Conservation (phyloP, 2,797 vertebrate genomes). For the Echiichthys vipera region DNA sequence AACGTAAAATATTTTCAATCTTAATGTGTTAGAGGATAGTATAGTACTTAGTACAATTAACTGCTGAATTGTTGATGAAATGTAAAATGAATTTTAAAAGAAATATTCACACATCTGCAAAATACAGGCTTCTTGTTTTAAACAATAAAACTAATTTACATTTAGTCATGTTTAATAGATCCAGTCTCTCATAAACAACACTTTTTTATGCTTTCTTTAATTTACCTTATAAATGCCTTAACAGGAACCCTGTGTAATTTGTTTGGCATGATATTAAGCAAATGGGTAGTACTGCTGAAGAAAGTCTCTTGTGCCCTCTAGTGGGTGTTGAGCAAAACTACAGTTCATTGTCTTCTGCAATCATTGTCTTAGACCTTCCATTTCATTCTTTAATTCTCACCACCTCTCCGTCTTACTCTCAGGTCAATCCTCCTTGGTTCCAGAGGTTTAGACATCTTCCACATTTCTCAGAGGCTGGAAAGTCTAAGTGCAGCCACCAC, state of each 20-base stretch:
- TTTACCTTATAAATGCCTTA: background rate
- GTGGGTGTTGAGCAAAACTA: conserved; percentile 25
- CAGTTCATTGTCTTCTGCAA: conserved; percentile 3
- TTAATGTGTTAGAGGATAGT: background rate
- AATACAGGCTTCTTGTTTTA: background rate
- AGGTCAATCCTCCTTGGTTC: conserved; percentile 97
- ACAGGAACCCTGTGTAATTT: background rate
- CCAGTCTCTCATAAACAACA: background rate
- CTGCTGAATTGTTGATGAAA: background rate
- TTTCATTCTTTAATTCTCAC: background rate
- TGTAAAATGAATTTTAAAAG: background rate
- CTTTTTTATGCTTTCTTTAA: background rate
- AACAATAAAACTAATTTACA: background rate
- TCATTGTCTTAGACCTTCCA: background rate
- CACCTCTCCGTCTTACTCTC: conserved; percentile 20
- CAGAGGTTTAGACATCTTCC: conserved; percentile 95
- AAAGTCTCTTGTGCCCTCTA: conserved; percentile 45
- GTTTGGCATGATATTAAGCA: background rate
- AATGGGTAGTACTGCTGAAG: background rate
- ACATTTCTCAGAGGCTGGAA: conserved; percentile 96
- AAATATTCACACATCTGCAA: background rate
- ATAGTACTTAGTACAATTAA: background rate
- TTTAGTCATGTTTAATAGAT: background rate
- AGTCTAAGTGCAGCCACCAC: conserved; percentile 97
- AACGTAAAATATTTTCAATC: background rate